Base-by-base conservation (phyloP, 2,113 vertebrate genomes). In the Paradoxurus hermaphroditus region DNA sequence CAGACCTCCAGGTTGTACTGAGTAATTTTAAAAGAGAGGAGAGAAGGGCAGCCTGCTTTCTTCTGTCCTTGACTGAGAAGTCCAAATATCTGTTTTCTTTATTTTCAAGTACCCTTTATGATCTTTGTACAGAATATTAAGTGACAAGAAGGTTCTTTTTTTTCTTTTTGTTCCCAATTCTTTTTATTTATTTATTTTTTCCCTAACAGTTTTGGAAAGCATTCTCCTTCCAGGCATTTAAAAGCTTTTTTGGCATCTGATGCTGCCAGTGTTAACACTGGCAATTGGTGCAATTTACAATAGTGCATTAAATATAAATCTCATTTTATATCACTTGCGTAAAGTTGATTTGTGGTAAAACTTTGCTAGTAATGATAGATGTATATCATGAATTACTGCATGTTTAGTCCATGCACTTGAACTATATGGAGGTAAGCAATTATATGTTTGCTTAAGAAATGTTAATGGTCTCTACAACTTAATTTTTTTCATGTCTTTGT, bases 171-270 rank as follows among this genome's bases (percentile, higher is more conserved):
- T 79, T 93, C 65, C 68, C 41, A 96, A 31, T 51, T 83, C 65
- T n/a, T 70, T 79, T 65, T 21, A 82, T 51, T 82, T 70, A 44
- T 31, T 87, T 31, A 77, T 78, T 89, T 62, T 93, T 68, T 39
- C 67, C 67, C 49, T 95, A 36, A 79, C 18, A 70, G 34, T 93
- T 97, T 97, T 97, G 90, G 89, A 95, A 91, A 92, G 62, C 79
- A 70, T 90, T 2, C 36, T 96, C 81, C 70, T 96, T 91, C 63
- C 63, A 97, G 90, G 79, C 67, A 94, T 97, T 97, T 98, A 97
- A 97, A 95, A 98, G 96, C 95, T 94, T 97, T 97, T 97, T 97
- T 97, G 97, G 98, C 98, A 81, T 95, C 73, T 36, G 19, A 39
- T 67, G 49, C 84, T 39, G 13, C 83, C 84, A 96, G 56, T 96